These are phyloP conservation scores for Drosophila varians DNA, from an alignment of 1,140 invertebrate genomes.

Conservation along the genomic window DNA sequence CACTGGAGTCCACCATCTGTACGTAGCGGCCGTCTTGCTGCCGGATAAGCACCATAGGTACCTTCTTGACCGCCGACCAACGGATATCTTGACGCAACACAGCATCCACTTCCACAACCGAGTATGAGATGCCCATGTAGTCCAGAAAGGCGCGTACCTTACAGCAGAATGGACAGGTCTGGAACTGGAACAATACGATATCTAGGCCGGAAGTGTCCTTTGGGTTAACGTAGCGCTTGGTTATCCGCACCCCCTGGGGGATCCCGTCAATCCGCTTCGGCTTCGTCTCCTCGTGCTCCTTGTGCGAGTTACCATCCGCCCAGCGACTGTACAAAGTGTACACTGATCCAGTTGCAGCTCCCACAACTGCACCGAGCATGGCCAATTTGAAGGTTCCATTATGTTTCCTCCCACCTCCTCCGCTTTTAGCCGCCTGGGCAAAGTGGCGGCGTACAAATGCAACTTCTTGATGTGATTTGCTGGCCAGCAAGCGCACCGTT, in stretches of 20 bases:
- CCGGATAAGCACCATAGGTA: conserved; percentile 95
- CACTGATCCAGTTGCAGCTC: conserved; percentile 82
- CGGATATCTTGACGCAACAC: conserved; percentile 95
- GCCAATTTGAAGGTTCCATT: conserved; percentile 84
- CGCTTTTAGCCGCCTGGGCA: conserved; percentile 12
- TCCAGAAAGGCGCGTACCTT: conserved; percentile 98
- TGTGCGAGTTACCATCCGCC: conserved; percentile 63
- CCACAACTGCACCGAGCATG: conserved; percentile 85
- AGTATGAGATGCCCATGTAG: conserved; percentile 96
- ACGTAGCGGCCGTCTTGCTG: conserved; percentile 89
- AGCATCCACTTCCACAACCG: conserved; percentile 94
- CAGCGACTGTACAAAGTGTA: conserved; percentile 70
- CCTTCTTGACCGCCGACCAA: conserved; percentile 98
- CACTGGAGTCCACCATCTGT: conserved; percentile 96
- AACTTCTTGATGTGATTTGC: conserved; percentile 9
- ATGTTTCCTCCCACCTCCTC: conserved; percentile 30
- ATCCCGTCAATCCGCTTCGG: conserved; percentile 84
- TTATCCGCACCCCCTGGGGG: conserved; percentile 83
- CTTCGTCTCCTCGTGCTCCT: conserved; percentile 74
- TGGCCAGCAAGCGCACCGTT: conserved; percentile 20
- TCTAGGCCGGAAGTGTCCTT: conserved; percentile 91
- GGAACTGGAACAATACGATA: conserved; percentile 96
- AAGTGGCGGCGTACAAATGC: conserved; percentile 44
- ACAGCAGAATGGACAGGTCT: conserved; percentile 99
- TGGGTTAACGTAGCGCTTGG: conserved; percentile 86